Conservation (phyloP, 2,888 invertebrate species). For the Timema cristinae region DNA sequence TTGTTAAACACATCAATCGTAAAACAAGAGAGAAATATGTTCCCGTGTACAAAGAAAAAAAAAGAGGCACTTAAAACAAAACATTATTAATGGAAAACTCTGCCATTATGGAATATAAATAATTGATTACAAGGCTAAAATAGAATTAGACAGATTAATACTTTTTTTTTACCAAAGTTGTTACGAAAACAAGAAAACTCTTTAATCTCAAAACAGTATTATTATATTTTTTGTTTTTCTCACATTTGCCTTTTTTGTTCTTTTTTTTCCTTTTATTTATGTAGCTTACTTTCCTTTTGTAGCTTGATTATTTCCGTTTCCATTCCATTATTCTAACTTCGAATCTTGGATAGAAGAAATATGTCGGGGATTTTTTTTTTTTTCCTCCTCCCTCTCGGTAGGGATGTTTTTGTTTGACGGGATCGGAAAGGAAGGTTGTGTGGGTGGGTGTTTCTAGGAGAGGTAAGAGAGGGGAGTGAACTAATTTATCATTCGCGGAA, state of each 20-base stretch:
- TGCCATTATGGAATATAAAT: slow-evolving; percentile 7
- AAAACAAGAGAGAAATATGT: no score
- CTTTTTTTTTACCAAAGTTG: no score
- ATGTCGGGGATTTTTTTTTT: neutral
- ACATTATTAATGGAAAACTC: slow-evolving; percentile 2
- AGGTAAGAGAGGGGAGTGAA: neutral
- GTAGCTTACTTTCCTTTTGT: neutral
- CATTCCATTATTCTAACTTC: slow-evolving; percentile 6
- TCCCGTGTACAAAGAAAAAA: no score
- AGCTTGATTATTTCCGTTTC: slow-evolving; percentile 7
- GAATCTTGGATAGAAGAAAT: slow-evolving; percentile 9
- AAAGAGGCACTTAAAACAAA: neutral
- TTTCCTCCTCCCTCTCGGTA: neutral
- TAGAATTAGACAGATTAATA: neutral
- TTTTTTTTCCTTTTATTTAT: no score
- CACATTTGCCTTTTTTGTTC: no score
- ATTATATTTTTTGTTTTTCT: no score
- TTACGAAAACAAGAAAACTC: no score
- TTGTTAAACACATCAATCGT: no score
- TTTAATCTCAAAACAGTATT: no score
- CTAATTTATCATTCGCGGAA: slow-evolving; percentile 24
- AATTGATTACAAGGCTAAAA: slow-evolving; percentile 5
- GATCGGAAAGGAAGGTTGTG: slow-evolving; percentile 6
- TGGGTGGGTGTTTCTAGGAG: slow-evolving; percentile 7
- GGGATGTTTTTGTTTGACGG: slow-evolving; percentile 15